Evolutionary conservation across 2,888 invertebrate genomes (phyloP).

Genomic region (Limnephilus rhombicus): DNA sequence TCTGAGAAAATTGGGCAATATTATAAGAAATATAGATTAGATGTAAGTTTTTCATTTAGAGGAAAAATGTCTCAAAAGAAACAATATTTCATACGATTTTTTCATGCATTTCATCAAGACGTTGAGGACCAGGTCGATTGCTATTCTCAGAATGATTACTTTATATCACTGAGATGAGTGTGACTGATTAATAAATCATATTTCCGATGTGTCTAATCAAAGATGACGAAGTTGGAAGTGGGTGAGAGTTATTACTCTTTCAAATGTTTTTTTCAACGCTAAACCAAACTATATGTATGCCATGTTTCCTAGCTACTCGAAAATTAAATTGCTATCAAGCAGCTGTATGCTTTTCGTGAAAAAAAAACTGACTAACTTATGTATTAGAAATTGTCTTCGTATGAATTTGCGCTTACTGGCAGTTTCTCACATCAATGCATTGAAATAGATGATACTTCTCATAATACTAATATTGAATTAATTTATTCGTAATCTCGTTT

Average conservation of each 20-base stretch:
- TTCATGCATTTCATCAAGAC: background rate
- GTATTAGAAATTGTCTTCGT: background rate
- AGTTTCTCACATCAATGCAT: background rate
- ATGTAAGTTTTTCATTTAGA: too few species aligned
- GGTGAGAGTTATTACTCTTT: constrained; percentile 19
- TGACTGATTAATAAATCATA: constrained; percentile 35
- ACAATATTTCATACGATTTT: too few species aligned
- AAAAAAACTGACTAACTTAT: background rate
- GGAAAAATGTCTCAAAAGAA: too few species aligned
- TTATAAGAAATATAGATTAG: too few species aligned
- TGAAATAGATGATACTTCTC: too few species aligned
- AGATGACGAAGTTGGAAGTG: constrained; percentile 41
- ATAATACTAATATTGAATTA: too few species aligned
- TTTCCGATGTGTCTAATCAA: constrained; percentile 34
- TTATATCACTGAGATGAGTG: background rate
- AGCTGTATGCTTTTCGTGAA: background rate
- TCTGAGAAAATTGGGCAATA: too few species aligned
- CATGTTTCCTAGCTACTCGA: background rate
- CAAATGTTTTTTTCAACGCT: background rate
- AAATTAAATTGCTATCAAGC: background rate
- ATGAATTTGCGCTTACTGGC: background rate
- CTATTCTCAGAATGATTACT: background rate
- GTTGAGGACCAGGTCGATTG: background rate
- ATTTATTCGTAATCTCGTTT: too few species aligned
- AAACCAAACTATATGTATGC: background rate